phyloP scores from a whole-genome alignment of 2,797 vertebrate species.

The Xenopus petersii region DNA sequence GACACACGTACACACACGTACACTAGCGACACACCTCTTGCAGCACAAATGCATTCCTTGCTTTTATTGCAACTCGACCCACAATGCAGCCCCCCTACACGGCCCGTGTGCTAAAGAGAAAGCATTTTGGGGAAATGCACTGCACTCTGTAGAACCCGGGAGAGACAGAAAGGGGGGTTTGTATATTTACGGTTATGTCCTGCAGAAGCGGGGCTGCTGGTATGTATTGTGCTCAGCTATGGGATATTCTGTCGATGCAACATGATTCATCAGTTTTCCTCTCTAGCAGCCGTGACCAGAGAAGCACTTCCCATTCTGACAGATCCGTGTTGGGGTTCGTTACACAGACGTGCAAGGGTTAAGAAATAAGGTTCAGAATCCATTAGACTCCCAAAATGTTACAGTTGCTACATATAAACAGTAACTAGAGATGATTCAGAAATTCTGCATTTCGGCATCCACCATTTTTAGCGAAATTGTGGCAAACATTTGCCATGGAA shows the following conservation, averaged over 20 bases:
- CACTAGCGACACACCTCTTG: neutral
- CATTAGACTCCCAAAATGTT: too few relatives aligned
- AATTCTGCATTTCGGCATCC: too few relatives aligned
- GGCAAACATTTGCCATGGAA: too few relatives aligned
- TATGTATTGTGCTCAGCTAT: neutral
- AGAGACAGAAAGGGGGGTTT: too few relatives aligned
- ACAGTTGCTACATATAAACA: too few relatives aligned
- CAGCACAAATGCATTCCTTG: neutral
- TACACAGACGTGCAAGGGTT: neutral
- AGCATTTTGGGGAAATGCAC: neutral
- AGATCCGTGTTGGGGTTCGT: neutral
- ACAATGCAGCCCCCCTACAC: too few relatives aligned
- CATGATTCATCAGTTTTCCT: slow-evolving; percentile 35
- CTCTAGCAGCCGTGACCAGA: slow-evolving; percentile 8
- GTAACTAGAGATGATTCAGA: too few relatives aligned
- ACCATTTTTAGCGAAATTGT: too few relatives aligned
- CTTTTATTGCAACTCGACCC: neutral
- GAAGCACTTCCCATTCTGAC: neutral
- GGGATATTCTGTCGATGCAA: slow-evolving; percentile 19
- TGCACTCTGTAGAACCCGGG: too few relatives aligned
- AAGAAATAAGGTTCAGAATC: too few relatives aligned
- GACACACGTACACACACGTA: slow-evolving; percentile 24
- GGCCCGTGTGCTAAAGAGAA: neutral
- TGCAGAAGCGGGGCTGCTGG: too few relatives aligned
- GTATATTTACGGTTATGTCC: too few relatives aligned